Percentiles rank a stretch among this genome's conserved stretches.
phyloP scores from a whole-genome alignment of 2,113 vertebrate species.

The Corythoichthys haematopterus region DNA sequence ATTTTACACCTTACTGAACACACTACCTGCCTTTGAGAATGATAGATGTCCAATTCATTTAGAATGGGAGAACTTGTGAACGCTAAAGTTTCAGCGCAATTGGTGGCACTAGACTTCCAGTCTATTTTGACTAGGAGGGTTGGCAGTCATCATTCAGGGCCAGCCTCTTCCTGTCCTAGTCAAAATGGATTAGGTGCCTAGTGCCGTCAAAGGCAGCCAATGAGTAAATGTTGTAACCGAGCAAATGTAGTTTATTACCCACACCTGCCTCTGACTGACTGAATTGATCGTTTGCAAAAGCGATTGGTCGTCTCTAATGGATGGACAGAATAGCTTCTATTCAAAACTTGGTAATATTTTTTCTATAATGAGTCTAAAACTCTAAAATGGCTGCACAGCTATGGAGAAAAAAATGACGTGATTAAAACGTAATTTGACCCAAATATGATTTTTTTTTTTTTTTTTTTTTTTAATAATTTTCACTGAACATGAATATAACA shows the following conservation, averaged over 20 bases:
- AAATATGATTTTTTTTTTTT: neutral
- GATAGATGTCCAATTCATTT: no score
- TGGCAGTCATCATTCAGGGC: no score
- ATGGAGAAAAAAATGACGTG: neutral
- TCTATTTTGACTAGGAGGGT: no score
- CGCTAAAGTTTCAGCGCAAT: no score
- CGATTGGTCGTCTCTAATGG: neutral
- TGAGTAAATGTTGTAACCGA: no score
- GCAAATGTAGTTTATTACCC: neutral
- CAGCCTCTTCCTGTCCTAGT: no score
- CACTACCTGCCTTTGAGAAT: no score
- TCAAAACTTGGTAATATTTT: neutral
- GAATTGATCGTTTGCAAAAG: neutral
- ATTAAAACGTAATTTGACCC: neutral
- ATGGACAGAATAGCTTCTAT: neutral
- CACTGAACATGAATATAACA: constrained; percentile 21
- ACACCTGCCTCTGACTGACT: neutral
- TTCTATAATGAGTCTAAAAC: neutral
- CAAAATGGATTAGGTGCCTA: no score
- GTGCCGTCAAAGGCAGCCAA: no score
- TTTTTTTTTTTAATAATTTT: neutral
- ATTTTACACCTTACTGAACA: no score
- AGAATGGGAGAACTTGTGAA: no score
- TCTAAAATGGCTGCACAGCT: neutral
- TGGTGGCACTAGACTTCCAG: no score